Base-by-base conservation (phyloP, 2,797 vertebrate genomes). In the Squalus acanthias region DNA sequence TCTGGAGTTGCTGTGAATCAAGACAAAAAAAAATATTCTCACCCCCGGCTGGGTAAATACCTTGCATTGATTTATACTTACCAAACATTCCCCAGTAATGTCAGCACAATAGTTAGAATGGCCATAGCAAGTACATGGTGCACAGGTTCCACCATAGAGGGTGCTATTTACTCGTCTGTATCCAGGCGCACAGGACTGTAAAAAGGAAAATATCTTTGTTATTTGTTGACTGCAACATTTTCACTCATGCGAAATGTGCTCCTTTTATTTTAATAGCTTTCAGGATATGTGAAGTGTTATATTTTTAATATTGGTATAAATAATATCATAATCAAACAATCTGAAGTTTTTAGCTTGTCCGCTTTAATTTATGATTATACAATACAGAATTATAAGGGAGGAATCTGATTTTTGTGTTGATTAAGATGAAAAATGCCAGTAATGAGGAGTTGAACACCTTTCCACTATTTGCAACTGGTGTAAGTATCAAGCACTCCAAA, bases 1-100 rank as follows among this genome's bases (percentile, higher is more conserved):
- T 76, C 74, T 24, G 74, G 74, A 76, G 33, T 76, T 76, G 74
- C 74, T 76, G 33, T 76, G 74, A 76, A 63, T 63, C 39, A 15
- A 63, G 12, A 91, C 57, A 91, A 29, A 65, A 50, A 26, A 33
- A 50, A 33, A 91, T 63, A 60, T n/a, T 91, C 88, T n/a, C 57
- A 57, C 15, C 26, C 29, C 89, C 12, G 57, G 29, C 24, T 33
- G 39, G 67, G 46, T 53, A 46, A 94, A 26, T 94, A 53, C 20
- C 24, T 72, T 74, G 24, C 13, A 74, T 74, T 95, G 26, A 87
- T 60, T 29, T 39, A 87, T 87, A 97, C 98, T 98, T 98, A 99
- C 99, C 98, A 98, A 96, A 96, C 99, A 99, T 87, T 98, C 97
- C 96, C 98, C 99, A 0, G 98, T 99, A 96, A 98, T 22, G 96